Base-by-base conservation (phyloP, 2,888 invertebrate genomes). In the Coleophora deauratella region DNA sequence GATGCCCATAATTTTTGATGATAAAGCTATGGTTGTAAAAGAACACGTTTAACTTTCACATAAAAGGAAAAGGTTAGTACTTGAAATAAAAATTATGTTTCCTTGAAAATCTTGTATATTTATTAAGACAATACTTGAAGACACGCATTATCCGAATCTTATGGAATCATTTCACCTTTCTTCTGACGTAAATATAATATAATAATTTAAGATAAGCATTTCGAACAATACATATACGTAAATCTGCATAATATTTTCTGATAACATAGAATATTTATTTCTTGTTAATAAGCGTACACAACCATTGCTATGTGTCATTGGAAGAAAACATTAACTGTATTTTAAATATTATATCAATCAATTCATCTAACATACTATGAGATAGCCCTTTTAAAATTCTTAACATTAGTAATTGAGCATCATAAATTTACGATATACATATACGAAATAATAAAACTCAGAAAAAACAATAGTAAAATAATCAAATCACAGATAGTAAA, bases 81-180 rank as follows among this genome's bases (percentile, higher is more conserved):
- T n/a, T 34, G 28, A 50, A 55, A 52, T 50, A 55, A 55, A 45
- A 52, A 36, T 9, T 13, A 34, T 33, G 3, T 9, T 9, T 59
- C 53, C 57, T n/a, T 69, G 61, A 72, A 77, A 77, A 77, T 70
- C 59, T 72, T 75, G 77, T 78, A 78, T 78, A 78, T 67, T 75
- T 65, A 62, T 47, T 58, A 54, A 52, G 46, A 49, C 38, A 36
- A 52, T 53, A 49, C 47, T 45, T 40, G 49, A 45, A 47, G 44
- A 50, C 54, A 49, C 42, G 49, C 45, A 49, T 45, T 51, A 44
- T 35, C 39, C 3, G 41, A 39, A 44, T 47, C 27, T 36, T 44
- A 35, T 33, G 14, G 35, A 37, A 42, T 40, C 32, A 50, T 42
- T 51, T 55, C 49, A 54, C 40, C 13, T 9, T 28, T 14, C 21